Conservation (phyloP, 2,888 invertebrate species). For the Prosopocoilus inquinatus region DNA sequence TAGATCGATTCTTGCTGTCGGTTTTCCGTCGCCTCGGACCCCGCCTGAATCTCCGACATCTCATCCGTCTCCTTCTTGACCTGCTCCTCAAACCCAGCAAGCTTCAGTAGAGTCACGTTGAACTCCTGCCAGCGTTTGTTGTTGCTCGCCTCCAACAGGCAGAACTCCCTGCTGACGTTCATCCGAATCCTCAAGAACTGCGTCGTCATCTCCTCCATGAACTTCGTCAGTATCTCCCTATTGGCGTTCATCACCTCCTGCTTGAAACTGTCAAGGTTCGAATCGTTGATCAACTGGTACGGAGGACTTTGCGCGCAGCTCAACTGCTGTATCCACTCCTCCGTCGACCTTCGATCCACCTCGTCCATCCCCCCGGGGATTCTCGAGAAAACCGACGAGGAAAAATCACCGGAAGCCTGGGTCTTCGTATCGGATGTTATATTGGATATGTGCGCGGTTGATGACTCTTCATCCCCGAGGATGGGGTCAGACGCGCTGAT, state of each 20-base stretch:
- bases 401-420: constrained; percentile 10
- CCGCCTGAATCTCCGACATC: constrained; percentile 1
- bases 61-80: not conserved
- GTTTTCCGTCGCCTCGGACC: not conserved
- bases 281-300: constrained; percentile 12
- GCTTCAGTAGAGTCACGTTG: constrained; percentile 21
- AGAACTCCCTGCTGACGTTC: constrained; percentile 30
- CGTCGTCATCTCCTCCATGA: constrained; percentile 28
- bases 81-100: constrained; percentile 21
- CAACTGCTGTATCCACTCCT: not conserved
- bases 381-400: not conserved
- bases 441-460: constrained; percentile 4
- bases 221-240: constrained; percentile 18
- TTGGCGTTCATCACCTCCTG: constrained; percentile 12
- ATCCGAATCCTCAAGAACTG: constrained; percentile 31
- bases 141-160: constrained; percentile 28
- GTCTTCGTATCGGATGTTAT: constrained; percentile 11
- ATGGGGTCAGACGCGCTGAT: constrained; percentile 4
- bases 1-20: constrained; percentile 8
- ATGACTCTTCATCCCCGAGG: constrained; percentile 1
- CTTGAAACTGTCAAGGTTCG: constrained; percentile 5
- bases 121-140: constrained; percentile 28
- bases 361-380: constrained; percentile 18
- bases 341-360: not conserved
- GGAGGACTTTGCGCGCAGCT: not conserved